phyloP scores from a whole-genome alignment of 2,888 invertebrate genomes.

The Drosophila rellima region DNA sequence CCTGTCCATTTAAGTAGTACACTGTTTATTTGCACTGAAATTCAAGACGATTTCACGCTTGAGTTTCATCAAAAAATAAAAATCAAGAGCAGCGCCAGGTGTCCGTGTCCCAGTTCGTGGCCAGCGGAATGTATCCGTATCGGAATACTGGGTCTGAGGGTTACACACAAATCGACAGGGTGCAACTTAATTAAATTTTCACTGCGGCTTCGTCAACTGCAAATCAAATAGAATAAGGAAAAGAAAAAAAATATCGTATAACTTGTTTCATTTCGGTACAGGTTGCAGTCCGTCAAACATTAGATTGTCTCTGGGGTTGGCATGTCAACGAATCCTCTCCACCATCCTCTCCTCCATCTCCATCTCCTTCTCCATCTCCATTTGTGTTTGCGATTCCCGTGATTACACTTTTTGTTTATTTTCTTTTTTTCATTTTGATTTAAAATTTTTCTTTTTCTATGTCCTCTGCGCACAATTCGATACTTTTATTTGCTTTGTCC shows the following conservation, averaged over 20 bases:
- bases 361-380: constrained; percentile 11
- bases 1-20: constrained; percentile 53
- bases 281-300: constrained; percentile 48
- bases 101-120: constrained; percentile 20
- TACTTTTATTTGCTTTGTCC: constrained; percentile 73
- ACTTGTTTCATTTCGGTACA: constrained; percentile 73
- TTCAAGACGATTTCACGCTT: constrained; percentile 71
- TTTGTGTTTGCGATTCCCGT: constrained; percentile 71
- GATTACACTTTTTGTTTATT: constrained; percentile 60
- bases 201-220: constrained; percentile 78
- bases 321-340: constrained; percentile 60
- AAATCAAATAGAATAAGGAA: constrained; percentile 44
- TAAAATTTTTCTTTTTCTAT: constrained; percentile 23
- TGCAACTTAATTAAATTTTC: constrained; percentile 83
- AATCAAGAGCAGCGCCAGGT: constrained; percentile 37
- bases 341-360: constrained; percentile 3
- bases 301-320: constrained; percentile 54
- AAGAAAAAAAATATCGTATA: constrained; percentile 77
- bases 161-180: constrained; percentile 41
- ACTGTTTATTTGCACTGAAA: constrained; percentile 76
- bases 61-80: constrained; percentile 40
- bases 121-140: constrained; percentile 29
- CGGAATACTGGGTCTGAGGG: constrained; percentile 16
- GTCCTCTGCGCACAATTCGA: constrained; percentile 53
- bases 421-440: constrained; percentile 19